phyloP scores from a whole-genome alignment of 2,113 vertebrate genomes.

The Pithys albifrons region DNA sequence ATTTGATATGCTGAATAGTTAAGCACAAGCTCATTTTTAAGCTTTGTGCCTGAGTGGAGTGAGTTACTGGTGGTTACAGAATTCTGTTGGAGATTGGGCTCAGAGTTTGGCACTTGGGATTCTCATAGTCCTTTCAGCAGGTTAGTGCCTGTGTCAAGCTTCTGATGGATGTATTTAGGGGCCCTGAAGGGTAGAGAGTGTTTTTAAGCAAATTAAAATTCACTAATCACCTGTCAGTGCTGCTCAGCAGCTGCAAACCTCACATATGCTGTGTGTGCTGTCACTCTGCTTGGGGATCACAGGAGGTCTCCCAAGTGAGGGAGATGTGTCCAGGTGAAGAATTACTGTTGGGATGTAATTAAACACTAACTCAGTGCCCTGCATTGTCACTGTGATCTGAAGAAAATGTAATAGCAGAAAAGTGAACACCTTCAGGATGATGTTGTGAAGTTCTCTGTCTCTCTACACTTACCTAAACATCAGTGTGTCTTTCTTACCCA shows the following conservation, averaged over 20 bases:
- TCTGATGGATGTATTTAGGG: background rate
- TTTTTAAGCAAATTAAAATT: background rate
- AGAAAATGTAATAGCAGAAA: background rate
- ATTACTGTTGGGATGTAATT: background rate
- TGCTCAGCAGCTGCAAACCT: background rate
- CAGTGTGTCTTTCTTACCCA: background rate
- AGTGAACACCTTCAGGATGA: background rate
- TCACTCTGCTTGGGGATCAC: fast-evolving
- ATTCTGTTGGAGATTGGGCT: background rate
- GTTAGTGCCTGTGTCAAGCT: background rate
- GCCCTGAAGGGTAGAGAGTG: background rate
- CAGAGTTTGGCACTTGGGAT: background rate
- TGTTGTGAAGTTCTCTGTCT: background rate
- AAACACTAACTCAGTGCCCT: background rate
- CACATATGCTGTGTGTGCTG: background rate
- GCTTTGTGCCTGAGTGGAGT: no score
- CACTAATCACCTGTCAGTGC: background rate
- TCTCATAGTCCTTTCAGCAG: background rate
- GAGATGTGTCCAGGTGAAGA: background rate
- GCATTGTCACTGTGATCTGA: background rate
- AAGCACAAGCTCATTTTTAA: background rate
- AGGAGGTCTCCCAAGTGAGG: background rate
- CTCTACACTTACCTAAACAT: background rate
- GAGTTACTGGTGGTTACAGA: background rate
- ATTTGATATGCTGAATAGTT: background rate